A percentile compares a stretch with the other conserved stretches of the same genome.
Evolutionary conservation across 1,140 invertebrate genomes (phyloP).

Genomic region (Teleopsis dalmanni): DNA sequence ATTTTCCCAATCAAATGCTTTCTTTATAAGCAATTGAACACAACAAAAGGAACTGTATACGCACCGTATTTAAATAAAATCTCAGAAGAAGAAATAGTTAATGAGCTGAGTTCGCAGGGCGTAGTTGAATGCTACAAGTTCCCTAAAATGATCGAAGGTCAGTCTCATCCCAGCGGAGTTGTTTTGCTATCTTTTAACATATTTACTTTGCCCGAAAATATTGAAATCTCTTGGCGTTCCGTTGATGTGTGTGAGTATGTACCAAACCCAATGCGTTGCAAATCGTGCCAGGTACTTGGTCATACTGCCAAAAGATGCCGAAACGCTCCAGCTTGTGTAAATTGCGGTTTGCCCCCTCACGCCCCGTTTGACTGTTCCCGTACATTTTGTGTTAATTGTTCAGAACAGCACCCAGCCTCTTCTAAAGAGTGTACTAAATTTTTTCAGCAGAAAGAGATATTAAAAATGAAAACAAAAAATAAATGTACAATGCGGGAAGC

Average conservation of each 20-base stretch:
- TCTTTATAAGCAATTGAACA: too few species aligned
- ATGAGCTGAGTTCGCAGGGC: too few species aligned
- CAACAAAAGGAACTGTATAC: too few species aligned
- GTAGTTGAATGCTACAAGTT: too few species aligned
- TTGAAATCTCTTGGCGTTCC: not conserved
- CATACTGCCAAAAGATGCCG: not conserved
- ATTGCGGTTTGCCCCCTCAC: not conserved
- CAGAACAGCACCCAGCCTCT: not conserved
- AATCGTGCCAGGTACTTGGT: not conserved
- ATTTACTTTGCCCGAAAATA: not conserved
- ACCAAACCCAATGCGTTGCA: not conserved
- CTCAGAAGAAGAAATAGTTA: too few species aligned
- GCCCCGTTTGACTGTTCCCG: not conserved
- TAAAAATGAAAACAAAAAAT: not conserved
- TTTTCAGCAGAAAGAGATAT: not conserved
- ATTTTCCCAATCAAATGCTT: too few species aligned
- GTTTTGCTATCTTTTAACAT: not conserved
- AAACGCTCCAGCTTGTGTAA: not conserved
- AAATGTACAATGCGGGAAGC: constrained; percentile 1
- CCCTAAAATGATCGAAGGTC: too few species aligned
- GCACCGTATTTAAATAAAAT: too few species aligned
- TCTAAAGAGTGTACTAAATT: not conserved
- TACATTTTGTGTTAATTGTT: not conserved
- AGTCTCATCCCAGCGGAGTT: not conserved
- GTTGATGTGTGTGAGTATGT: not conserved